Base-by-base conservation (phyloP, 2,888 invertebrate genomes). In the Notodonta ziczac region DNA sequence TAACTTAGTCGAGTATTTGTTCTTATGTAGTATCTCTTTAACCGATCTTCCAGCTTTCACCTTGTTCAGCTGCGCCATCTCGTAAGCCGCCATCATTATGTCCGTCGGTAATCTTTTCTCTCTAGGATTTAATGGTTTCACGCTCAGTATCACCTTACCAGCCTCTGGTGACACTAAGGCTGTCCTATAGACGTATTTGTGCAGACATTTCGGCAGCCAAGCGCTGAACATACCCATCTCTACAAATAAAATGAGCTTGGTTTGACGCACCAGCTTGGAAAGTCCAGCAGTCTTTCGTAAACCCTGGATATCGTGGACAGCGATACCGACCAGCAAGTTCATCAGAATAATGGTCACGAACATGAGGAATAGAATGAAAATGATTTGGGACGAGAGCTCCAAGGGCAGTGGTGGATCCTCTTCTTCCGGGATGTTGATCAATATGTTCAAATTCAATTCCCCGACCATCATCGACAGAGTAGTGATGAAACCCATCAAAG, bases 391-490 rank as follows among this genome's bases (percentile, higher is more conserved):
- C 62, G 97, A 97, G 12, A 97, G 93, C 83, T 97, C 97, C 40
- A 97, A 94, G 48, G 96, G 87, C 71, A 97, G 94, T 0, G 96
- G 96, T 0, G 96, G 96, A 84, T 96, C 96, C 63, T 95, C 95
- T 9, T 95, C 94, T 69, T 95, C 94, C 0, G 95, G 95, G 77
- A 96, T 96, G 67, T 96, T 96, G 50, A 97, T 95, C 39, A 97
- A 85, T 58, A 97, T 94, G 73, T 96, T 96, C 51, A 97, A 90
- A 81, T 97, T 97, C 59, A 97, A 89, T 83, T 97, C 97, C 0
- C 97, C 97, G 0, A 97, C 97, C 97, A 97, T 97, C 97, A 97
- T 97, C 0, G 97, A 97, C 60, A 97, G 83, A 0, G 97, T 97
- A 56, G 97, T 96, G 16, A 97, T 97, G 58, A 97, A 95, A 6